phyloP scores from a whole-genome alignment of 2,888 invertebrate genomes.

The Phytoseiulus persimilis region DNA sequence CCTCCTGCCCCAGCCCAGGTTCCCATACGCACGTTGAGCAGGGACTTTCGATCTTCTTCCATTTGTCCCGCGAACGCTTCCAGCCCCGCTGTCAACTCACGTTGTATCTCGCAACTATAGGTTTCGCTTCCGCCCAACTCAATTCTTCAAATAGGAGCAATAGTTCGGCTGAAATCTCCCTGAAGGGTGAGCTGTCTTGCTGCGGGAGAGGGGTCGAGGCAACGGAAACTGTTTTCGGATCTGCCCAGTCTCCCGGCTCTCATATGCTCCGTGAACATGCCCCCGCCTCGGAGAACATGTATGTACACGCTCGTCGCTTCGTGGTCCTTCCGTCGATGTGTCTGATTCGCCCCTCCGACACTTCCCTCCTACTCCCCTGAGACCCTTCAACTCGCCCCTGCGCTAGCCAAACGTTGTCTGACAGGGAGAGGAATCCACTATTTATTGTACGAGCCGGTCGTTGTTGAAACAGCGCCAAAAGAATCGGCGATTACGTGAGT shows the following conservation, averaged over 20 bases:
- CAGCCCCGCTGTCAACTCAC: too few relatives aligned
- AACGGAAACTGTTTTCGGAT: neutral
- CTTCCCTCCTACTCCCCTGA: neutral
- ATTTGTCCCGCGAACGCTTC: too few relatives aligned
- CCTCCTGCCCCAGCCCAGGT: too few relatives aligned
- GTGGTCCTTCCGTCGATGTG: neutral
- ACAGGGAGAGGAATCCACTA: neutral
- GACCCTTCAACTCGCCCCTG: neutral
- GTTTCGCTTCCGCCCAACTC: too few relatives aligned
- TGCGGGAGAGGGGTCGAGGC: too few relatives aligned
- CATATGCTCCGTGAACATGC: neutral
- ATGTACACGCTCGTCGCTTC: neutral
- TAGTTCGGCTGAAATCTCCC: too few relatives aligned
- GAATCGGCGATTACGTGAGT: neutral
- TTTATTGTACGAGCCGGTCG: neutral
- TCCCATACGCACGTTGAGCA: too few relatives aligned
- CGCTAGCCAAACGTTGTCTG: neutral
- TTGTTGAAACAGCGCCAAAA: constrained; percentile 5
- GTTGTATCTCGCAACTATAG: too few relatives aligned
- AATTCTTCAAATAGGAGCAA: too few relatives aligned
- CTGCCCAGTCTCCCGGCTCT: neutral
- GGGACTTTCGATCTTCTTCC: too few relatives aligned
- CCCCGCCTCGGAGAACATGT: neutral
- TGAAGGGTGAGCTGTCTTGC: too few relatives aligned
- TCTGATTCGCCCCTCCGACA: neutral